Evolutionary conservation across 1,140 invertebrate genomes (phyloP), one percentile per base, ranked within the genome.

Genomic region (Mercenaria mercenaria): DNA sequence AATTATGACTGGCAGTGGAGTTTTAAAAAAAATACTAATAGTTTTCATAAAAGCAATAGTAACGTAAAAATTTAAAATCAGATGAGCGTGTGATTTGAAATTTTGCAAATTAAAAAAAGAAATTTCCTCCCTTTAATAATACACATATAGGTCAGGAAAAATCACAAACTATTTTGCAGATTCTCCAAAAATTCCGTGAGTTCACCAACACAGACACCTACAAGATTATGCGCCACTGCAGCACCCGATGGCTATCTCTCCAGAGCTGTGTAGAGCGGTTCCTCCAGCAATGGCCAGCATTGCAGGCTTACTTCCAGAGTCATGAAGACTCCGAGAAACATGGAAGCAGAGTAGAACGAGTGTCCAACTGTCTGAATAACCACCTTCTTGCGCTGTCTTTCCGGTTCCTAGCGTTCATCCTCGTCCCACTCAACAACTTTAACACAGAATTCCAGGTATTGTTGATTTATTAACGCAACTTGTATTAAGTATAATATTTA

Each of bases 181-280:
- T 81, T 1, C 79, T 84, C 69, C 87, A 86, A n/a, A 80, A 89
- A 11, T 92, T 86, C 56, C 79, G 37, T 32, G 76, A 83, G 23
- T 92, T 91, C 59, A 86, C 86, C 2, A 82, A 90, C 32, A 83
- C 81, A 2, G 80, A 86, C 1, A 32, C 64, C 1, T 50, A 52
- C 20, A 91, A 91, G 79, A 83, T 93, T 23, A 0, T 92, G 29
- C 91, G 91, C 43, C 87, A 92, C 80, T 81, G 84, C 34, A 11
- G n/a, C 2, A 92, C 92, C 37, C 29, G 89, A 41, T 92, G 91
- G 91, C 86, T 92, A 18, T 82, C 67, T 39, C 29, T 77, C 0
- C 52, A 61, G 23, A 59, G 8, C 39, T 87, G 74, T 79, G 72
- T 77, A 6, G 41, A 32, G 1, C 32, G 64, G 32, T 41, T 50